Conservation (phyloP, 2,113 vertebrate genomes). For the Lepisosteus osseus region DNA sequence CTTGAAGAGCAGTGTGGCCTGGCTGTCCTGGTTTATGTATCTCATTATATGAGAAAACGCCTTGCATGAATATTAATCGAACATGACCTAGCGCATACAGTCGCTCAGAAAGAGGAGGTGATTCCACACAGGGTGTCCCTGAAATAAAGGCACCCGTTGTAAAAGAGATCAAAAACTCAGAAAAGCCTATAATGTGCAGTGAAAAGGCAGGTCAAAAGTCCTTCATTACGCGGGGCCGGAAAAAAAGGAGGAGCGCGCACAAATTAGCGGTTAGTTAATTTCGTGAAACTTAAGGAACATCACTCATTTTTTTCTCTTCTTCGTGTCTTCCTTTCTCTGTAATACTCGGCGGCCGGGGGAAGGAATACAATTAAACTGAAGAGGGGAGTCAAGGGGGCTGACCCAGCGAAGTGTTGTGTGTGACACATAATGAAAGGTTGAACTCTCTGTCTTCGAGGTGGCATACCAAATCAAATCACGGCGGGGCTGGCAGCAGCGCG, state of each 20-base stretch:
- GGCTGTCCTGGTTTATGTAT: slow-evolving; percentile 49
- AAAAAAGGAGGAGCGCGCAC: slow-evolving; percentile 43
- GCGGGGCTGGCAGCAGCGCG: slow-evolving; percentile 64
- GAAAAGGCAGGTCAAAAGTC: slow-evolving; percentile 44
- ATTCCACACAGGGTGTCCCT: slow-evolving; percentile 7
- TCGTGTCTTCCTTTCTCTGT: not conserved
- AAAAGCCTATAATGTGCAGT: slow-evolving; percentile 30
- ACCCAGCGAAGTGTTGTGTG: slow-evolving; percentile 70
- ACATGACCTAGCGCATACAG: too few relatives aligned
- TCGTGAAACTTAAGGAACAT: not conserved
- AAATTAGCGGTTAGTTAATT: slow-evolving; percentile 38
- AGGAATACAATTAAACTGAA: slow-evolving; percentile 65
- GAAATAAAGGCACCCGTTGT: slow-evolving; percentile 44
- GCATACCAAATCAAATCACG: slow-evolving; percentile 81
- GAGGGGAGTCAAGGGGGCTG: slow-evolving; percentile 69
- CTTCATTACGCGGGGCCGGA: slow-evolving; percentile 55
- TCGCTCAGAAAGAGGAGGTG: too few relatives aligned
- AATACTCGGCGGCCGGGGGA: slow-evolving; percentile 28
- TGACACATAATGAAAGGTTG: slow-evolving; percentile 78
- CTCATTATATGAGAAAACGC: slow-evolving; percentile 43
- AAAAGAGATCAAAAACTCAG: slow-evolving; percentile 48
- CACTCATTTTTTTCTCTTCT: not conserved
- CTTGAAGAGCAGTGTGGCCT: slow-evolving; percentile 52
- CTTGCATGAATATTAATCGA: too few relatives aligned
- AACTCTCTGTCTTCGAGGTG: slow-evolving; percentile 73